Evolutionary conservation across 2,113 vertebrate species (phyloP).

Genomic region (Setophaga kirtlandii): DNA sequence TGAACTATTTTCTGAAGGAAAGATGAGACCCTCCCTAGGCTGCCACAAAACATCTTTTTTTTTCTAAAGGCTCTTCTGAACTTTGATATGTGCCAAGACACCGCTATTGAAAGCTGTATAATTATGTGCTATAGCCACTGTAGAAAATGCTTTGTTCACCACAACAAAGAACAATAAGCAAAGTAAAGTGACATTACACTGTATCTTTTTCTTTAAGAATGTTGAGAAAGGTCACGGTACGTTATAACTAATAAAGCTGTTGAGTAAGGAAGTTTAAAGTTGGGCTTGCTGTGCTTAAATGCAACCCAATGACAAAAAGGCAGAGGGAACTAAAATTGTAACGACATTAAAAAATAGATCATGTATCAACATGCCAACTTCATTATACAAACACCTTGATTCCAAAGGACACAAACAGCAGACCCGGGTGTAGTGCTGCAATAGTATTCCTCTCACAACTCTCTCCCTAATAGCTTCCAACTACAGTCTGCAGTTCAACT

Average conservation of each 20-base stretch:
- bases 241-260: conserved; percentile 84
- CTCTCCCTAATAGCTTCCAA: conserved; percentile 25
- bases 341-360: conserved; percentile 77
- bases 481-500: conserved; percentile 1
- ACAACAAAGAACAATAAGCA: conserved; percentile 87
- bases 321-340: conserved; percentile 75
- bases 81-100: conserved; percentile 87
- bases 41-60: conserved; percentile 94
- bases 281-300: conserved; percentile 78
- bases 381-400: conserved; percentile 77
- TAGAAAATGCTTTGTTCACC: conserved; percentile 84
- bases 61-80: conserved; percentile 87
- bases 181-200: conserved; percentile 84
- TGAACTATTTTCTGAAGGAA: conserved; percentile 93
- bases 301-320: conserved; percentile 80
- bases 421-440: background rate
- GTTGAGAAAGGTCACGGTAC: conserved; percentile 79
- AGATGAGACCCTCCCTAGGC: conserved; percentile 95
- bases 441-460: background rate
- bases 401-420: conserved; percentile 56
- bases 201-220: conserved; percentile 87
- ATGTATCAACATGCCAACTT: conserved; percentile 67
- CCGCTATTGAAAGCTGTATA: conserved; percentile 86
- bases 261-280: conserved; percentile 85
- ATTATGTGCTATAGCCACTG: conserved; percentile 86